A percentile compares a stretch with the other conserved stretches of the same genome.
These are phyloP conservation scores for Pherbina coryleti DNA, from an alignment of 2,888 invertebrate genomes.

Conservation along the genomic window DNA sequence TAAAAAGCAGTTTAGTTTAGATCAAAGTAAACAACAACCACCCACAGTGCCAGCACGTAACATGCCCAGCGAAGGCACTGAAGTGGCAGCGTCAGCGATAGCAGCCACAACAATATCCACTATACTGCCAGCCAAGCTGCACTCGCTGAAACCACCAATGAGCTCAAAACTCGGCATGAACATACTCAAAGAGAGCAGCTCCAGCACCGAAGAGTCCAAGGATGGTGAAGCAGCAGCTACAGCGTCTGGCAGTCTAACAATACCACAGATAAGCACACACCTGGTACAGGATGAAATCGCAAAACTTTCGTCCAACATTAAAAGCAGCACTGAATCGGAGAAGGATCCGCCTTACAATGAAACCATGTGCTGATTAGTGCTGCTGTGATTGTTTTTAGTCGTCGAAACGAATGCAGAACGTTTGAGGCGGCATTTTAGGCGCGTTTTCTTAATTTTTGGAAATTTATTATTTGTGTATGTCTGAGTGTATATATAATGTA, in stretches of 20 bases:
- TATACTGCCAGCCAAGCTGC: constrained; percentile 56
- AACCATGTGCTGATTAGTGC: constrained; percentile 68
- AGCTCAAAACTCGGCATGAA: constrained; percentile 65
- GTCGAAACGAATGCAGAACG: neutral
- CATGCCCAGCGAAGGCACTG: constrained; percentile 1
- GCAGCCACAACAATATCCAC: constrained; percentile 14
- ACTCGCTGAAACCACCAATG: constrained; percentile 63
- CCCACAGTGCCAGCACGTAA: constrained; percentile 11
- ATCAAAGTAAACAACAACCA: constrained; percentile 61
- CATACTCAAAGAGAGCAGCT: constrained; percentile 69
- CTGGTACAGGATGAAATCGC: constrained; percentile 69
- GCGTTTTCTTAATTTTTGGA: constrained; percentile 6
- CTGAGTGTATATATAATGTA: constrained; percentile 23
- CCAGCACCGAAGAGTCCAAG: constrained; percentile 69
- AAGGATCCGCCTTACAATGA: constrained; percentile 70
- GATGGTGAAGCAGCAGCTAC: constrained; percentile 55
- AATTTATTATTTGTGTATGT: neutral
- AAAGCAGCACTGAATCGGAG: constrained; percentile 69
- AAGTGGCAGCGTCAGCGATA: constrained; percentile 13
- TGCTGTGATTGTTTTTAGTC: neutral
- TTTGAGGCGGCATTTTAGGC: neutral
- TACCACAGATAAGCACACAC: constrained; percentile 69
- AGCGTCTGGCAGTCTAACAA: constrained; percentile 47
- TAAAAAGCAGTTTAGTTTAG: constrained; percentile 70
- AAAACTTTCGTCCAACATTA: constrained; percentile 69